Conservation (phyloP, 1,140 invertebrate species). For the Lordiphosa collinella region DNA sequence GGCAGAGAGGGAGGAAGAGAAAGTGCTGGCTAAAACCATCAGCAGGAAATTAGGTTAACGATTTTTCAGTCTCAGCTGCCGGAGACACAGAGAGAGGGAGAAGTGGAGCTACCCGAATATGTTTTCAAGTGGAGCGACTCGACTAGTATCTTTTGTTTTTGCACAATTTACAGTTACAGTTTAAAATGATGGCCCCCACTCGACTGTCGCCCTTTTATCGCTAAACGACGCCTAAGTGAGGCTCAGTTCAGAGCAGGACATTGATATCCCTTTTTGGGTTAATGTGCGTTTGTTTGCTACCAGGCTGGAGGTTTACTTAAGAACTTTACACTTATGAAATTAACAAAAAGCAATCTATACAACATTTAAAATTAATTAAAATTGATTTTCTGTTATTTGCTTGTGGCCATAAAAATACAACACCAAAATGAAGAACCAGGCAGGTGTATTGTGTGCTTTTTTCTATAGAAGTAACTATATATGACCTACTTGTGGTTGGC, state of each 20-base stretch:
- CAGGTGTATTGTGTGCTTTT: neutral
- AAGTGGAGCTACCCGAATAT: slow-evolving; percentile 36
- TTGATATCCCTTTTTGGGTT: slow-evolving; percentile 45
- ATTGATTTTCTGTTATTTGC: slow-evolving; percentile 28
- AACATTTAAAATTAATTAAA: slow-evolving; percentile 71
- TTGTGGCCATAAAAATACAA: no score
- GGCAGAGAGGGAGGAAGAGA: neutral
- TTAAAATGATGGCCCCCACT: slow-evolving; percentile 56
- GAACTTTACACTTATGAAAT: slow-evolving; percentile 3
- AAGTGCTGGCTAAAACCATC: slow-evolving; percentile 19
- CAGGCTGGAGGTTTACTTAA: slow-evolving; percentile 49
- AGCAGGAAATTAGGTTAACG: slow-evolving; percentile 72
- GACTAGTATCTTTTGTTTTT: slow-evolving; percentile 49
- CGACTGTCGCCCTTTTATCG: slow-evolving; percentile 64
- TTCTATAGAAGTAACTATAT: neutral
- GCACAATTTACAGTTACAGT: slow-evolving; percentile 44
- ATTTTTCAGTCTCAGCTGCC: slow-evolving; percentile 67
- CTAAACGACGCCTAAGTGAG: slow-evolving; percentile 73
- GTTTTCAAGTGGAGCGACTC: slow-evolving; percentile 23
- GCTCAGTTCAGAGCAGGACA: slow-evolving; percentile 44
- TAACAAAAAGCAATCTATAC: slow-evolving; percentile 14
- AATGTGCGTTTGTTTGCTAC: slow-evolving; percentile 30
- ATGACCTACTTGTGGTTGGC: slow-evolving; percentile 38
- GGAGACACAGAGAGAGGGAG: no score
- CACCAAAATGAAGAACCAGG: neutral